These are phyloP conservation scores for Erynnis tages DNA, from an alignment of 2,888 invertebrate genomes.

Conservation along the genomic window DNA sequence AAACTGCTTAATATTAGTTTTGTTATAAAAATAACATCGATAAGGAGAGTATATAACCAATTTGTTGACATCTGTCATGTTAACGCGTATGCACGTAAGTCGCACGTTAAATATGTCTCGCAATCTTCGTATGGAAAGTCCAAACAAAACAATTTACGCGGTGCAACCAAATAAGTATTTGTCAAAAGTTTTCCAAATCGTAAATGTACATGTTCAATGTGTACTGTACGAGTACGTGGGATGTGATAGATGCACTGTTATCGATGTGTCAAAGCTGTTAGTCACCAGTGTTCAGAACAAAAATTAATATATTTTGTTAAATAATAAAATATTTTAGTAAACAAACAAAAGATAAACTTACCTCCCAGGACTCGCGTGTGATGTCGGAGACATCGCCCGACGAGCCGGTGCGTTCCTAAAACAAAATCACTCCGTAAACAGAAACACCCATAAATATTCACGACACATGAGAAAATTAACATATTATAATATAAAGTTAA, in stretches of 20 bases:
- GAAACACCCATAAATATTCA: conserved; percentile 19
- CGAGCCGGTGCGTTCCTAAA: conserved; percentile 82
- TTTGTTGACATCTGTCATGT: conserved; percentile 17
- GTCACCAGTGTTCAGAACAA: conserved; percentile 40
- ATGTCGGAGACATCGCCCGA: conserved; percentile 89
- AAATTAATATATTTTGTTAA: conserved; percentile 27
- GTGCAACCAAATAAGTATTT: conserved; percentile 13
- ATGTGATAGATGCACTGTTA: conserved; percentile 59
- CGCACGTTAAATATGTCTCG: background rate
- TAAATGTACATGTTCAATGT: conserved; percentile 65
- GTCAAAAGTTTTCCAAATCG: conserved; percentile 23
- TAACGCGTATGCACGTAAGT: conserved; percentile 1
- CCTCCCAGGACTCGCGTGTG: conserved; percentile 97
- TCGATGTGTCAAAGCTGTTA: conserved; percentile 58
- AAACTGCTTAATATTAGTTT: too few relatives aligned
- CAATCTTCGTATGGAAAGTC: background rate
- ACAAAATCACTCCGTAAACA: conserved; percentile 34
- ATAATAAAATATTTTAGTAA: background rate
- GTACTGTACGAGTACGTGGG: conserved; percentile 71
- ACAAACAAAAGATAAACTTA: conserved; percentile 68
- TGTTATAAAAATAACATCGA: background rate
- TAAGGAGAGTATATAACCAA: conserved; percentile 21
- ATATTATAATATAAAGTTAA: conserved; percentile 40
- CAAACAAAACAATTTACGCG: background rate
- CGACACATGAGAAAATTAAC: conserved; percentile 29